These are phyloP conservation scores for Ascidia mentula DNA, from an alignment of 23 tunicate species.

Conservation along the genomic window DNA sequence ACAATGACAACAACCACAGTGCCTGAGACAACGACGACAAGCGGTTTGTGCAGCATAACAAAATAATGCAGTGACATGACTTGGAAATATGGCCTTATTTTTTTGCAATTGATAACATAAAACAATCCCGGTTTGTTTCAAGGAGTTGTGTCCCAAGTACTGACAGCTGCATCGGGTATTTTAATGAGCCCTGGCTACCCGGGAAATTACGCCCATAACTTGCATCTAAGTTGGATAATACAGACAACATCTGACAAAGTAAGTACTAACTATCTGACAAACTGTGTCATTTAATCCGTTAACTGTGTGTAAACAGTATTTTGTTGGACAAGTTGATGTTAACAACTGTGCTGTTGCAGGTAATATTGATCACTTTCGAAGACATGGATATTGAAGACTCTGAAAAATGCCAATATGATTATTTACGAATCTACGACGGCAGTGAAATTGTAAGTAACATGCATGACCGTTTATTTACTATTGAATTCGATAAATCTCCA, in stretches of 20 bases:
- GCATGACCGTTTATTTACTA: background rate
- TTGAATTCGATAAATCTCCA: background rate
- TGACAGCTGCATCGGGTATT: background rate
- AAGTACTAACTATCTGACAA: too few species aligned
- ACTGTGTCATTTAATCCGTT: too few species aligned
- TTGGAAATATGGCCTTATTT: too few species aligned
- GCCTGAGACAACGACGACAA: too few species aligned
- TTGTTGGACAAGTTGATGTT: background rate
- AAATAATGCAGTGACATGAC: too few species aligned
- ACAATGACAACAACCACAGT: too few species aligned
- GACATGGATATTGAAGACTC: slow-evolving; percentile 12
- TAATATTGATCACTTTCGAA: slow-evolving; percentile 1
- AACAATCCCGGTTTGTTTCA: too few species aligned
- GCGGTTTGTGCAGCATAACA: too few species aligned
- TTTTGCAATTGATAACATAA: too few species aligned
- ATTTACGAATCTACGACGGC: background rate
- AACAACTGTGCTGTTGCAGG: background rate
- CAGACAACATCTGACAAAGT: background rate
- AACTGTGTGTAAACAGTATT: background rate
- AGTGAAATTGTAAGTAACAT: background rate
- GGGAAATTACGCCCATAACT: background rate
- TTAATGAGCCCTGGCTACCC: background rate
- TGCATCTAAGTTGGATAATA: background rate
- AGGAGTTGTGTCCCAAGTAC: too few species aligned
- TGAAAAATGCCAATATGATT: slow-evolving; percentile 14